Evolutionary conservation across 2,113 vertebrate genomes (phyloP).

Genomic region (Rhinopomastus cyanomelas): DNA sequence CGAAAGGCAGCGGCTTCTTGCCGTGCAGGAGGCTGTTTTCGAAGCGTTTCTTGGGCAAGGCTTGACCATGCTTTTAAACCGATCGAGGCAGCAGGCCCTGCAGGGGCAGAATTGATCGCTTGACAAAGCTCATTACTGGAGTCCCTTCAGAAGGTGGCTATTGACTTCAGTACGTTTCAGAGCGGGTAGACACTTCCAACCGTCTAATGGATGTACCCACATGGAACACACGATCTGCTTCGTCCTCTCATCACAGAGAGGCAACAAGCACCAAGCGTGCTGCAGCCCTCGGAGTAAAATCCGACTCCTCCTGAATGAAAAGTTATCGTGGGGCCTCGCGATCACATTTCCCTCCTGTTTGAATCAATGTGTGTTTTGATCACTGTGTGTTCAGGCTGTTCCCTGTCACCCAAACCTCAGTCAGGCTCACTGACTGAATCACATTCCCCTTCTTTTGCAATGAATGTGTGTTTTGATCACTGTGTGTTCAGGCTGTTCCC

Average conservation of each 20-base stretch:
- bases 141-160: not conserved
- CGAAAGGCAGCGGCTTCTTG: not conserved
- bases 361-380: not conserved
- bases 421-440: too few relatives aligned
- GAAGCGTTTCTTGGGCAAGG: not conserved
- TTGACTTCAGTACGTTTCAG: not conserved
- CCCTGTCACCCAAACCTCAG: not conserved
- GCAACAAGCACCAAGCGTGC: not conserved
- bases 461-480: not conserved
- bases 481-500: not conserved
- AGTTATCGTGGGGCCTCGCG: not conserved
- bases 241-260: not conserved
- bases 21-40: not conserved
- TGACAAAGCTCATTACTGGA: constrained; percentile 3
- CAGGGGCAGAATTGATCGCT: not conserved
- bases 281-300: not conserved
- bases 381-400: not conserved
- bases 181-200: not conserved
- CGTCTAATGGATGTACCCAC: constrained; percentile 12
- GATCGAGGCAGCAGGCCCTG: not conserved
- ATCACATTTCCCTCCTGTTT: not conserved
- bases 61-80: not conserved
- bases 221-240: not conserved
- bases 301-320: not conserved
- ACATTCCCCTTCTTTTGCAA: not conserved